A percentile compares a stretch with the other conserved stretches of the same genome.
Conservation (phyloP, 1,140 invertebrate species). For the Drosophila equinoxialis region DNA sequence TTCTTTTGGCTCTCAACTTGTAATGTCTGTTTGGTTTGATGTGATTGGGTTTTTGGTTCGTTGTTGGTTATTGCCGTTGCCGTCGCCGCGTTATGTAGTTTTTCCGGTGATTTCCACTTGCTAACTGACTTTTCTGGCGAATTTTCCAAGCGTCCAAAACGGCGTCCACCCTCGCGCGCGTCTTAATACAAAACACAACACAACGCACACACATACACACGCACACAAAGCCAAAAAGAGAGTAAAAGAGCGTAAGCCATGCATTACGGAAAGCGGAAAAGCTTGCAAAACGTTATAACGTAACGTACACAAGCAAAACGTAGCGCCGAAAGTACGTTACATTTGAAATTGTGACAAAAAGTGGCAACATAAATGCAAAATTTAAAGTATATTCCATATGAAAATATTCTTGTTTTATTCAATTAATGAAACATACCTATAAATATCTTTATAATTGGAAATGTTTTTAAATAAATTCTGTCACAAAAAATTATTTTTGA, state of each 20-base stretch:
- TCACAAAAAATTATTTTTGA: not conserved
- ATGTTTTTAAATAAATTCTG: not conserved
- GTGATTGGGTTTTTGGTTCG: constrained; percentile 31
- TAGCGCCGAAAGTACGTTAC: constrained; percentile 6
- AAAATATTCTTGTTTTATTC: not conserved
- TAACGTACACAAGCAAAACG: constrained; percentile 12
- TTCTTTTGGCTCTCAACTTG: constrained; percentile 17
- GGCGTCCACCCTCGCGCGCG: constrained; percentile 42
- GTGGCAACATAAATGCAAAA: not conserved
- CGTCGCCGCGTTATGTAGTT: constrained; percentile 69
- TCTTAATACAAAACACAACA: constrained; percentile 25
- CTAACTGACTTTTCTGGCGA: constrained; percentile 71
- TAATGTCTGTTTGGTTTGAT: constrained; percentile 38
- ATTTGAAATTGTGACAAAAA: constrained; percentile 17
- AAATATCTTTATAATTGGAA: not conserved
- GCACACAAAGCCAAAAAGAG: constrained; percentile 30
- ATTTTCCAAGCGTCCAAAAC: constrained; percentile 65
- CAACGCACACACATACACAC: not conserved
- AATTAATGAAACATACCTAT: not conserved
- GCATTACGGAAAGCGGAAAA: constrained; percentile 33
- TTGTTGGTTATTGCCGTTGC: constrained; percentile 25
- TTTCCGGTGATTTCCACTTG: constrained; percentile 80
- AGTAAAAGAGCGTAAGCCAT: constrained; percentile 31
- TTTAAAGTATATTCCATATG: not conserved
- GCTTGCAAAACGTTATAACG: constrained; percentile 40